phyloP scores from a whole-genome alignment of 2,797 vertebrate species.

The Dipus sagitta region DNA sequence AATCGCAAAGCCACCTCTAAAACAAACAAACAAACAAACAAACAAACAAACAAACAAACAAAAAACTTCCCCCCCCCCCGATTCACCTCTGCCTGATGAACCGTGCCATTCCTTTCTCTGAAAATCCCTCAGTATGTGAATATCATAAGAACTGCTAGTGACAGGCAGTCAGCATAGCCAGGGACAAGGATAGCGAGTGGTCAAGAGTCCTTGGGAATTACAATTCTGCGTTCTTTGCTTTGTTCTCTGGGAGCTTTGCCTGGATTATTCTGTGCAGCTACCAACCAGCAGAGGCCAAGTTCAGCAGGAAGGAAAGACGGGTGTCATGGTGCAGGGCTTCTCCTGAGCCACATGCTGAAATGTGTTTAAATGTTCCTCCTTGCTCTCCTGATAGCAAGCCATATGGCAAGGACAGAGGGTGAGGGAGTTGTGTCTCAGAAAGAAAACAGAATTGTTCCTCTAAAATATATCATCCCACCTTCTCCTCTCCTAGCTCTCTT shows the following conservation, averaged over 20 bases:
- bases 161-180: neutral
- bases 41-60: no score
- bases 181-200: neutral
- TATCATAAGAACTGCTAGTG: neutral
- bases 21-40: no score
- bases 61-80: neutral
- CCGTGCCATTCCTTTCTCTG: neutral
- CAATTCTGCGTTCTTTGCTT: neutral
- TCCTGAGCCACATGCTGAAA: neutral
- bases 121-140: neutral
- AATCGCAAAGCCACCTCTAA: neutral
- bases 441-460: slow-evolving; percentile 10
- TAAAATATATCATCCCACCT: neutral
- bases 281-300: neutral
- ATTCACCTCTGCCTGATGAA: neutral
- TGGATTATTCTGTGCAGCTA: neutral
- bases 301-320: neutral
- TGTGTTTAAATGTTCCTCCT: neutral
- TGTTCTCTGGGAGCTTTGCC: neutral
- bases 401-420: neutral
- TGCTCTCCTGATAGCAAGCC: neutral
- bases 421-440: neutral
- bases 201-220: neutral
- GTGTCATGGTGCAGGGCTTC: neutral
- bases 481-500: fast-evolving